phyloP scores from a whole-genome alignment of 1,140 invertebrate genomes.

The Drosophila ambigua region DNA sequence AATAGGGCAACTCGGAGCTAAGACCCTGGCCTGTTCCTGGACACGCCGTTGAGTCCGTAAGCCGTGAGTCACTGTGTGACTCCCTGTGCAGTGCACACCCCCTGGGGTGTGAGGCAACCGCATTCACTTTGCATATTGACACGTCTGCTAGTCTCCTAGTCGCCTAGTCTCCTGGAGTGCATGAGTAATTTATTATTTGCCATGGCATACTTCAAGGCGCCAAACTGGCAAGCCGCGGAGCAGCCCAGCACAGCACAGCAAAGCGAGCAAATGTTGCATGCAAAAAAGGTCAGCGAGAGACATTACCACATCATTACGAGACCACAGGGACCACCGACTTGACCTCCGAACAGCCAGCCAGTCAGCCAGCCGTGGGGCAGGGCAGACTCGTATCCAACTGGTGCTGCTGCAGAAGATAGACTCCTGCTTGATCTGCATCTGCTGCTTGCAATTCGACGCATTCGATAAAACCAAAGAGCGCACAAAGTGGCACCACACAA shows the following conservation, averaged over 20 bases:
- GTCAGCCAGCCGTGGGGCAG: background rate
- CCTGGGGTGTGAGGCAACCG: background rate
- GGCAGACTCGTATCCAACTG: no score
- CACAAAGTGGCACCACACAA: constrained; percentile 51
- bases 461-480: constrained; percentile 31
- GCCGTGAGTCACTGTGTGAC: background rate
- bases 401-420: no score
- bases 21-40: background rate
- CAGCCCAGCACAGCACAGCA: background rate
- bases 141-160: background rate
- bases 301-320: constrained; percentile 70
- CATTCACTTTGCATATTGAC: constrained; percentile 16
- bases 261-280: constrained; percentile 4
- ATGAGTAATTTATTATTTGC: constrained; percentile 6
- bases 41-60: no score
- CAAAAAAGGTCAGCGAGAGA: constrained; percentile 20
- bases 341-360: constrained; percentile 11
- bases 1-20: background rate
- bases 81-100: background rate
- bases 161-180: background rate
- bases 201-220: background rate
- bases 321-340: constrained; percentile 46
- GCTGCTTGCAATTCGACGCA: constrained; percentile 1
- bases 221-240: background rate
- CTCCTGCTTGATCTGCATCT: no score